These are phyloP conservation scores for Vespertilio murinus DNA, from an alignment of 2,797 vertebrate genomes.

Conservation along the genomic window DNA sequence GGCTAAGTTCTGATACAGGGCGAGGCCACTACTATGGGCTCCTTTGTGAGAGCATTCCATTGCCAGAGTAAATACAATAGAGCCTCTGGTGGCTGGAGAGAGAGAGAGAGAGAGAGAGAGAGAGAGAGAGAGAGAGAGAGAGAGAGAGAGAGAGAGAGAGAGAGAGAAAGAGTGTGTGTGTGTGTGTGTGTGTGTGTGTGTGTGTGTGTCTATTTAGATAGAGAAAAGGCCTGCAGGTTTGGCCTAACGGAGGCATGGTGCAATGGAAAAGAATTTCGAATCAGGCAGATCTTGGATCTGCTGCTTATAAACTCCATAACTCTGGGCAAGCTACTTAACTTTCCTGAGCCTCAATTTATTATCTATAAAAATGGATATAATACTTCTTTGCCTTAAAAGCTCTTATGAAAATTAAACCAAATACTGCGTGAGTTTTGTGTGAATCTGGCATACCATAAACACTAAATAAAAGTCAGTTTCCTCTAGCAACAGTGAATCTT, in stretches of 20 bases:
- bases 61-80: accelerated
- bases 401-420: not conserved
- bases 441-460: not conserved
- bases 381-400: not conserved
- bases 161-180: no score
- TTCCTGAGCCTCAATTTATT: not conserved
- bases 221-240: not conserved
- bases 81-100: not conserved
- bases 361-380: not conserved
- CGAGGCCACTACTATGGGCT: not conserved
- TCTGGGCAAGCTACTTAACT: not conserved
- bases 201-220: no score
- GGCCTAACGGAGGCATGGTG: not conserved
- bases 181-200: no score
- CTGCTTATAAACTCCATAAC: not conserved
- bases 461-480: not conserved
- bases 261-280: no score
- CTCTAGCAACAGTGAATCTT: not conserved
- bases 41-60: not conserved
- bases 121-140: no score
- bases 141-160: no score
- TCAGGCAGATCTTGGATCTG: not conserved
- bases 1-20: not conserved
- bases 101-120: no score
- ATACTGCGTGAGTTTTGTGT: not conserved